Percentiles rank a stretch among this genome's conserved stretches.
phyloP scores from a whole-genome alignment of 2,888 invertebrate genomes.

The Pyralis farinalis region DNA sequence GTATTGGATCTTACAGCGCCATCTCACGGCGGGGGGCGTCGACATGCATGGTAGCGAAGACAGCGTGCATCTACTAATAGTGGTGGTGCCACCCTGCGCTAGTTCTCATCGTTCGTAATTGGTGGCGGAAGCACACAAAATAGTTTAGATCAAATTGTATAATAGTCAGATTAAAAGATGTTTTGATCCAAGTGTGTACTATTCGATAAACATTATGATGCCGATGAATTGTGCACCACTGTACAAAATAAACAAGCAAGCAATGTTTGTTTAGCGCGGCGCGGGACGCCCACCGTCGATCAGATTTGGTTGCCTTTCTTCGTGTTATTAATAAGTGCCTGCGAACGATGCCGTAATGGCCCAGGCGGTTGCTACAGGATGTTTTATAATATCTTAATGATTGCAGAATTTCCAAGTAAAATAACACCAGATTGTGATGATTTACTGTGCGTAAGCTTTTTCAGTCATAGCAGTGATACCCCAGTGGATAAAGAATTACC shows the following conservation, averaged over 20 bases:
- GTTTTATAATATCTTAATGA: not conserved
- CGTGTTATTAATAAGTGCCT: conserved; percentile 75
- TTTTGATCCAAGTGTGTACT: too few species aligned
- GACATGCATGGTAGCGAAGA: conserved; percentile 50
- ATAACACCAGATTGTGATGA: too few species aligned
- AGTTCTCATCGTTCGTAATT: too few species aligned
- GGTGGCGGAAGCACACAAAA: too few species aligned
- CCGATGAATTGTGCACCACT: not conserved
- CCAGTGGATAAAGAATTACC: too few species aligned
- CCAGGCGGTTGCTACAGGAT: conserved; percentile 1
- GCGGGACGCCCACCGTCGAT: conserved; percentile 38
- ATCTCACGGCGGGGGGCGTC: conserved; percentile 16
- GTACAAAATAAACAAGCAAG: conserved; percentile 5
- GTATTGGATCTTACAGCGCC: conserved; percentile 7
- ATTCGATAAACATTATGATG: not conserved
- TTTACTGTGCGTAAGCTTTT: too few species aligned
- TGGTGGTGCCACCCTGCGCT: too few species aligned
- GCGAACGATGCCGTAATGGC: conserved; percentile 64
- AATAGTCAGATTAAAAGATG: not conserved
- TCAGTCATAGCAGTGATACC: too few species aligned
- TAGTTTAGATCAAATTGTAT: too few species aligned
- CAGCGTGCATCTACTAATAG: too few species aligned
- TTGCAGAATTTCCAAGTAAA: not conserved
- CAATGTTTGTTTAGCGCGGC: conserved; percentile 8
- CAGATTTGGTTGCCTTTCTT: conserved; percentile 70